Percentiles rank a stretch among this genome's conserved stretches.
Evolutionary conservation across 2,797 vertebrate species (phyloP).

Genomic region (Rhinogobio ventralis): DNA sequence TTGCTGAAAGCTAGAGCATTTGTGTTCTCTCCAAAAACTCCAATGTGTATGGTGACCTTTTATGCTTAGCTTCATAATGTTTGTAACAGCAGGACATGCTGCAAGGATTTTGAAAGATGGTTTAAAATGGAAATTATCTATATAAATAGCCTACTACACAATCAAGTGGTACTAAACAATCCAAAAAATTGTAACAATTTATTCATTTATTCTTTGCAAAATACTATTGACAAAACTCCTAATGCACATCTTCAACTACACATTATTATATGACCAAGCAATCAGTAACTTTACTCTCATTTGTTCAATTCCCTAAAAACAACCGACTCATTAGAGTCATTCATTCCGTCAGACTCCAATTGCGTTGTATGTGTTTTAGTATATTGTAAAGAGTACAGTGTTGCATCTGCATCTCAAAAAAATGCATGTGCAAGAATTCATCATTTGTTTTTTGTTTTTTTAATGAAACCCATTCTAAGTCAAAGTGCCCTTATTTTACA

Average conservation of each 20-base stretch:
- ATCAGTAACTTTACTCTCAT: neutral
- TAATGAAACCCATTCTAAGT: no score
- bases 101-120: neutral
- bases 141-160: neutral
- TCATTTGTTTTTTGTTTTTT: no score
- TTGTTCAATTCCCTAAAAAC: neutral
- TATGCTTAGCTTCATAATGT: neutral
- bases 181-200: neutral
- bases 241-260: neutral
- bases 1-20: neutral
- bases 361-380: no score
- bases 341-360: neutral
- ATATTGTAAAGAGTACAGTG: no score
- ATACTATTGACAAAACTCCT: neutral
- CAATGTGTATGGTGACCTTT: neutral
- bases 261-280: neutral
- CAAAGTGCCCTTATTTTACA: neutral
- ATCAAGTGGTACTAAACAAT: no score
- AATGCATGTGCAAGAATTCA: no score
- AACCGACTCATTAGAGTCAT: neutral
- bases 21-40: neutral
- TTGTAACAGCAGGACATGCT: neutral
- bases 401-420: no score
- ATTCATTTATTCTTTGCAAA: neutral
- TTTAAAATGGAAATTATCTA: no score